Base-by-base conservation (phyloP, 2,888 invertebrate genomes). In the Acrobasis consociella region DNA sequence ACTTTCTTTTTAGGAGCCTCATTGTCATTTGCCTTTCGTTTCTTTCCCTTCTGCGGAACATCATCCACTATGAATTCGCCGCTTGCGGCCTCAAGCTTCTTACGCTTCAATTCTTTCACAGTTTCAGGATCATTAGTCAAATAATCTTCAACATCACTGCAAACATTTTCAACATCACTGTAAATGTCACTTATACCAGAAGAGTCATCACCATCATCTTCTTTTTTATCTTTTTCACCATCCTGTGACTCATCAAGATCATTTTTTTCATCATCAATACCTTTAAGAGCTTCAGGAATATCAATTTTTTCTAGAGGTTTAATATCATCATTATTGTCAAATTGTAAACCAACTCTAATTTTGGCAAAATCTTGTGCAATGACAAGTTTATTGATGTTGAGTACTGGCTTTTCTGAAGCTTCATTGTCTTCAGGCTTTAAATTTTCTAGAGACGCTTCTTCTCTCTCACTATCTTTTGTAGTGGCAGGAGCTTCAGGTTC, bases 301-400 rank as follows among this genome's bases (percentile, higher is more conserved):
- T 76, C 83, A 77, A 85, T 91, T 80, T 93, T 87, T 67, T 94
- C 93, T 63, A 95, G 81, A 60, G 94, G 87, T 78, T 94, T 94
- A 17, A 94, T 80, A 85, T 95, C 95, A 76, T 95, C 95, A 59
- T 94, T 93, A 68, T 93, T 88, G 17, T 95, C 94, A 85, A 94
- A 96, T 56, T 95, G 92, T n/a, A 95, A 80, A 11, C 94, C 95
- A 37, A 97, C 96, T 77, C 95, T 94, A 70, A 97, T 97, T 87
- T 97, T 96, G 5, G 95, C 94, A 86, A 96, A 97, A 85, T 97
- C 96, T 93, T 97, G 97, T n/a, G 95, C 92, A 64, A 95, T 94
- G 64, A 89, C 89, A 55, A 94, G 80, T 69, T 89, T 89, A 68
- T 87, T 91, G 51, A 90, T 79, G 69, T 77, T 85, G 49, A 91